Evolutionary conservation across 1,140 invertebrate species (phyloP).

Genomic region (Scaptomyza hsui): DNA sequence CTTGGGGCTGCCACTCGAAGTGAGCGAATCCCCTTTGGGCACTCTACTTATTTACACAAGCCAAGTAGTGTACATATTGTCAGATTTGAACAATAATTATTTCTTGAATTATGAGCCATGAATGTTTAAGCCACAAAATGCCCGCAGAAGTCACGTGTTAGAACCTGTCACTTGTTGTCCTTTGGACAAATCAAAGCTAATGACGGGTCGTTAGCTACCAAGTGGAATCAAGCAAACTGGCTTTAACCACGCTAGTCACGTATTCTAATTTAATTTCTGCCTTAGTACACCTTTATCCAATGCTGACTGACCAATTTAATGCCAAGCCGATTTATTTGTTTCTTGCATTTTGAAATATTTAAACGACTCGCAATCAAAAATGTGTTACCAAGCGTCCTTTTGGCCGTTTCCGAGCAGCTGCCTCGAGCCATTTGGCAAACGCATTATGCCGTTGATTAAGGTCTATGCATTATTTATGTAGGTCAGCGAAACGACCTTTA

Average conservation of each 20-base stretch:
- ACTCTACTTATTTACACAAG: slow-evolving; percentile 15
- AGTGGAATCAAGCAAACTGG: slow-evolving; percentile 5
- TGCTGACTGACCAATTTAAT: slow-evolving; percentile 23
- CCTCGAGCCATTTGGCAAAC: slow-evolving; percentile 66
- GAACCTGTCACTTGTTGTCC: slow-evolving; percentile 22
- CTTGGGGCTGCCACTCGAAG: slow-evolving; percentile 19
- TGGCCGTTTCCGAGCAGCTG: slow-evolving; percentile 29
- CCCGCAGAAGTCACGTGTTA: slow-evolving; percentile 53
- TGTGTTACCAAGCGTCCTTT: slow-evolving; percentile 43
- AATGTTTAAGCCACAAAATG: slow-evolving; percentile 49
- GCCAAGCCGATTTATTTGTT: slow-evolving; percentile 9
- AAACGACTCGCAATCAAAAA: slow-evolving; percentile 63
- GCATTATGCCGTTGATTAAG: slow-evolving; percentile 75
- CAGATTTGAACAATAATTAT: slow-evolving; percentile 68
- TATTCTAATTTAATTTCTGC: slow-evolving; percentile 56
- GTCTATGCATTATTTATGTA: slow-evolving; percentile 80
- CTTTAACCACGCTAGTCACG: slow-evolving; percentile 29
- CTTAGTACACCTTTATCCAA: slow-evolving; percentile 12
- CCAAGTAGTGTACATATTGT: slow-evolving; percentile 42
- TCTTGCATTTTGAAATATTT: slow-evolving; percentile 13
- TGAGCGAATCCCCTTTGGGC: background rate
- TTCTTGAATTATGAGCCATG: slow-evolving; percentile 62
- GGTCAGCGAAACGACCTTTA: slow-evolving; percentile 76
- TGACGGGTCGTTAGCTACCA: slow-evolving; percentile 35
- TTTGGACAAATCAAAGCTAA: slow-evolving; percentile 52